Conservation (phyloP, 2,888 invertebrate genomes). For the Sericinus montela region DNA sequence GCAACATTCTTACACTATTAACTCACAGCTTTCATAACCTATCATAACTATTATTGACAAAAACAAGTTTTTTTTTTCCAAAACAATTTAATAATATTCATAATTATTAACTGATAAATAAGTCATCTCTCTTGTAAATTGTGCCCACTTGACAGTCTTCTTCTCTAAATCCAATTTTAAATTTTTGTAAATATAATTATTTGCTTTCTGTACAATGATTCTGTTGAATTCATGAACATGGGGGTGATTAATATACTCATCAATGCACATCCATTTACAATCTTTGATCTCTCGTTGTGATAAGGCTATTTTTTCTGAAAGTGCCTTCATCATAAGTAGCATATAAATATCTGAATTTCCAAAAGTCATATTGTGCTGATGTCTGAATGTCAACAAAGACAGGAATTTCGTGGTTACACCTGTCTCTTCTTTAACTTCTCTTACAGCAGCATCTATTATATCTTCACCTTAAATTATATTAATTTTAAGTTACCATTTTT, state of each 20-base stretch:
- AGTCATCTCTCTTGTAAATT: slow-evolving; percentile 49
- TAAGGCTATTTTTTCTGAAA: slow-evolving; percentile 80
- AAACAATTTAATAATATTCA: slow-evolving; percentile 24
- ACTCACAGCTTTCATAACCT: too few species aligned
- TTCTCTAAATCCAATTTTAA: slow-evolving; percentile 80
- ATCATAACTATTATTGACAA: background rate
- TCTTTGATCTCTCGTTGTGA: slow-evolving; percentile 88
- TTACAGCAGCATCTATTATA: slow-evolving; percentile 86
- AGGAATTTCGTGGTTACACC: slow-evolving; percentile 87
- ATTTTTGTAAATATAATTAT: slow-evolving; percentile 80
- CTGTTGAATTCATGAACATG: slow-evolving; percentile 86
- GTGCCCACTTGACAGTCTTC: slow-evolving; percentile 62
- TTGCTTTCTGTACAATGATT: slow-evolving; percentile 80
- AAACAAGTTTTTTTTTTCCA: background rate
- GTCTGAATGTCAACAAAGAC: slow-evolving; percentile 87
- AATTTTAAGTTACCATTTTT: too few species aligned
- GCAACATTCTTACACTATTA: too few species aligned
- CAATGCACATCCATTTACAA: slow-evolving; percentile 90
- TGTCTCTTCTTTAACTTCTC: slow-evolving; percentile 96
- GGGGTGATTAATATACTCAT: slow-evolving; percentile 85
- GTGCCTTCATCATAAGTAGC: slow-evolving; percentile 85
- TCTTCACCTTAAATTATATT: slow-evolving; percentile 83
- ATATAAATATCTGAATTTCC: slow-evolving; percentile 93
- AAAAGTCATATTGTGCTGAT: slow-evolving; percentile 86
- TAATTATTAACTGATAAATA: slow-evolving; percentile 46